Conservation (phyloP, 2,888 invertebrate genomes). For the Agriopis aurantiaria region DNA sequence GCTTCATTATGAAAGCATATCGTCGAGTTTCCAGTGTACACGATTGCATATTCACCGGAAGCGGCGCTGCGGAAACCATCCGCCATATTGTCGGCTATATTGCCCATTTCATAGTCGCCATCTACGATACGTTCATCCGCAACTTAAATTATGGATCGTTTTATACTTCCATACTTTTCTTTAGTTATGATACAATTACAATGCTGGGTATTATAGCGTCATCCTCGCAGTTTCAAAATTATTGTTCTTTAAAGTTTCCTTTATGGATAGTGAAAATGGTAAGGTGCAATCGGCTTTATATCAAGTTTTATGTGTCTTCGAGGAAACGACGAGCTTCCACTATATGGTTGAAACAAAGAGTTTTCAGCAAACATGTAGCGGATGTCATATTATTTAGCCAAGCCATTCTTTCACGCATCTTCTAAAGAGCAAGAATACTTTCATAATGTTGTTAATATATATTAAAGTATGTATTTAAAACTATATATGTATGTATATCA, state of each 20-base stretch:
- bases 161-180: conserved; percentile 16
- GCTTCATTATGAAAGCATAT: conserved; percentile 42
- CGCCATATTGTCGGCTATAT: conserved; percentile 54
- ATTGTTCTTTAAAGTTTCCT: background rate
- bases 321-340: background rate
- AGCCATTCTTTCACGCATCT: too few species aligned
- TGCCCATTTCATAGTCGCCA: conserved; percentile 57
- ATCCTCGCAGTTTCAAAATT: conserved; percentile 3
- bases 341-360: background rate
- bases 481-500: too few species aligned
- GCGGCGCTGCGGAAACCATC: conserved; percentile 59
- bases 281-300: background rate
- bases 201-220: conserved; percentile 21
- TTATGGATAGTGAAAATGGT: conserved; percentile 1
- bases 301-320: background rate
- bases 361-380: too few species aligned
- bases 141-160: conserved; percentile 48
- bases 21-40: conserved; percentile 33
- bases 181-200: conserved; percentile 24
- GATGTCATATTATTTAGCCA: too few species aligned
- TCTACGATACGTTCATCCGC: conserved; percentile 43
- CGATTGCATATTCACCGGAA: conserved; percentile 42
- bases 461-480: too few species aligned
- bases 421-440: too few species aligned
- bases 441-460: too few species aligned